phyloP scores from a whole-genome alignment of 2,888 invertebrate genomes.

The Hemaris fuciformis region DNA sequence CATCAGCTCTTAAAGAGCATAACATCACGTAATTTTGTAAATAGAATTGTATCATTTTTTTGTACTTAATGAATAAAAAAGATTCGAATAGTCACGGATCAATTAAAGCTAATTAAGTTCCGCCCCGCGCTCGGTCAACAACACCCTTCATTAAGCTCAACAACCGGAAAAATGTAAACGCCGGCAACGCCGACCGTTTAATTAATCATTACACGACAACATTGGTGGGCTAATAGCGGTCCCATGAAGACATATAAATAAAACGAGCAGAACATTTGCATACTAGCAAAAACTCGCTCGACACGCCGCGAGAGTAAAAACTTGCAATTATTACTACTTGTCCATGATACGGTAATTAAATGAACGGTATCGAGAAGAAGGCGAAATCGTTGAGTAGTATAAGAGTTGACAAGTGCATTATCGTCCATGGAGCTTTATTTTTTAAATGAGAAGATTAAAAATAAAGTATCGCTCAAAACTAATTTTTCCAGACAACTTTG shows the following conservation, averaged over 20 bases:
- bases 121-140: neutral
- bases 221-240: conserved; percentile 2
- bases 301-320: neutral
- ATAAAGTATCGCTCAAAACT: too few relatives aligned
- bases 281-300: neutral
- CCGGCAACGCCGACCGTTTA: conserved; percentile 13
- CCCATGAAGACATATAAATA: neutral
- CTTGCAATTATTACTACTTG: neutral
- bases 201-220: conserved; percentile 13
- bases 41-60: too few relatives aligned
- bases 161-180: conserved; percentile 13
- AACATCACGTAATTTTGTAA: too few relatives aligned
- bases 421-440: neutral
- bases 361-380: neutral
- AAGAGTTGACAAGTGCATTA: neutral
- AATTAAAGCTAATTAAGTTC: neutral
- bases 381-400: neutral
- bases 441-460: too few relatives aligned
- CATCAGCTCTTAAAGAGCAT: too few relatives aligned
- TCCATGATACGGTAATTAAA: neutral
- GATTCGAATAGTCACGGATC: neutral
- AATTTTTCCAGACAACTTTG: too few relatives aligned
- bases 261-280: neutral
- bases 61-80: too few relatives aligned
- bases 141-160: conserved; percentile 17